phyloP scores from a whole-genome alignment of 2,113 vertebrate species.

The Neopipo cinnamomea region DNA sequence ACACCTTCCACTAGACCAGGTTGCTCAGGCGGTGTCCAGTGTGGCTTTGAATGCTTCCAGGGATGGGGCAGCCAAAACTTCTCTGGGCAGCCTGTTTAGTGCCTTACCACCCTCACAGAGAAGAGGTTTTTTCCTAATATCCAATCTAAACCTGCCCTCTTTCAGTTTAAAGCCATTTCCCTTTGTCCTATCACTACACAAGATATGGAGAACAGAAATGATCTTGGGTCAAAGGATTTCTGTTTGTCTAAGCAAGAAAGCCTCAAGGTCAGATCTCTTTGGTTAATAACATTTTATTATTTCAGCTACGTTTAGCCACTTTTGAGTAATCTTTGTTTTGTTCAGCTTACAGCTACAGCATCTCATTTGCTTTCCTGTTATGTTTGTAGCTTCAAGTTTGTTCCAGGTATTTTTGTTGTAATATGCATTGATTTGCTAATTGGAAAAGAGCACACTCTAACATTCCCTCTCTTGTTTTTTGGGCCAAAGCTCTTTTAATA shows the following conservation, averaged over 20 bases:
- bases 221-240: slow-evolving; percentile 26
- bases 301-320: slow-evolving; percentile 32
- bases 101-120: neutral
- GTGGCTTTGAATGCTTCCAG: neutral
- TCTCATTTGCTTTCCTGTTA: slow-evolving; percentile 36
- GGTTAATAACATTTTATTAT: slow-evolving; percentile 26
- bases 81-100: neutral
- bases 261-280: neutral
- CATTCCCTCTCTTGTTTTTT: slow-evolving; percentile 63
- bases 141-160: neutral
- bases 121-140: neutral
- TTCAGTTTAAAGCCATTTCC: neutral
- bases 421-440: neutral
- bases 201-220: slow-evolving; percentile 26
- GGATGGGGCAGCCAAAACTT: neutral
- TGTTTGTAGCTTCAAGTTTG: slow-evolving; percentile 19
- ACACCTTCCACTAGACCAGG: neutral
- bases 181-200: neutral
- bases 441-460: slow-evolving; percentile 22
- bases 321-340: slow-evolving; percentile 36
- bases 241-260: slow-evolving; percentile 9
- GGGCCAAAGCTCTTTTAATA: slow-evolving; percentile 56
- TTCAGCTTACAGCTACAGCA: slow-evolving; percentile 47
- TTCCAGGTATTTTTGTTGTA: slow-evolving; percentile 9
- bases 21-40: neutral